Base-by-base conservation (phyloP, 2,113 vertebrate species). In the Hippocampus barbouri region DNA sequence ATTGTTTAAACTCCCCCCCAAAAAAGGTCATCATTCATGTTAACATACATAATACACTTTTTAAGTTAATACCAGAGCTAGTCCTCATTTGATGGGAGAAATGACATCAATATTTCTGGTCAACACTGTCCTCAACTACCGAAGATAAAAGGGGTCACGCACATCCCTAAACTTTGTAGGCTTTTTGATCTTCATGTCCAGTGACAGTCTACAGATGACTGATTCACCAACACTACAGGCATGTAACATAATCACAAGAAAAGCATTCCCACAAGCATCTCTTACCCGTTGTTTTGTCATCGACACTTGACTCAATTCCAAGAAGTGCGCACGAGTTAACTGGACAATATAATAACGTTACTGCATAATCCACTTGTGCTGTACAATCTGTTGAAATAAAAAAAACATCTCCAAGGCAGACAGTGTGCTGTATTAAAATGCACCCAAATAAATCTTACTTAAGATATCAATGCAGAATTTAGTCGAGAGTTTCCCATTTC, bases 301-400 rank as follows among this genome's bases (percentile, higher is more conserved):
- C 61, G 60, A 72, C 27, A 81, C 69, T 74, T 41, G 11, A 85
- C 75, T 79, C 71, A 79, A 76, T 73, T 56, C 59, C 34, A 38
- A 38, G 67, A 73, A n/a, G 66, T 81, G 76, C 79, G 81, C 72
- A 73, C 70, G 74, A 66, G 83, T 77, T 73, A 76, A 79, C 73
- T 79, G 73, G 74, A 86, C 85, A 76, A 84, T 71, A 85, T 80
- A 73, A 76, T 74, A 80, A 86, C 80, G 79, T 83, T 80, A 85
- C 81, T 75, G 75, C 43, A 85, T 79, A 68, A 79, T 76, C 77
- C 75, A 81, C 77, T 85, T 89, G 87, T 87, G 89, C 85, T 89
- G 86, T 87, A 87, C 85, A 68, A 79, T 75, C 78, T 76, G 43
- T 0, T 75, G 65, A 40, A 54, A 40, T 60, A 34, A 61, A 57